phyloP scores from a whole-genome alignment of 2,888 invertebrate species.

The Dorcus hopei region DNA sequence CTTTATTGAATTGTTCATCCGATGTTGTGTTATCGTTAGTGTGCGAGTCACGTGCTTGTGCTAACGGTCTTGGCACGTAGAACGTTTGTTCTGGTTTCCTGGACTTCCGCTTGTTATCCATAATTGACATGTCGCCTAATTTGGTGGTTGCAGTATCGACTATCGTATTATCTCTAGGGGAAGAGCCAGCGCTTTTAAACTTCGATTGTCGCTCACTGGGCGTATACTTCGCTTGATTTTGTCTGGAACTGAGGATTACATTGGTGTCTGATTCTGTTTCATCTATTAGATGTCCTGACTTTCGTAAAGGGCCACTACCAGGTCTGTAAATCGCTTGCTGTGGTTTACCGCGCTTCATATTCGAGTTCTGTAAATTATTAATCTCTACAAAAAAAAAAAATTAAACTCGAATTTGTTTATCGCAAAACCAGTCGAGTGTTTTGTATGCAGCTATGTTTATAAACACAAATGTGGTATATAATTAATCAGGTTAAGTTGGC shows the following conservation, averaged over 20 bases:
- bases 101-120: conserved; percentile 38
- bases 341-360: conserved; percentile 61
- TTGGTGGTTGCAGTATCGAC: conserved; percentile 30
- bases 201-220: conserved; percentile 11
- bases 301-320: conserved; percentile 71
- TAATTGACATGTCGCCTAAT: conserved; percentile 30
- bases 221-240: conserved; percentile 20
- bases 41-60: conserved; percentile 43
- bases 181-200: conserved; percentile 34
- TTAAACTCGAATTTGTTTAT: conserved; percentile 1
- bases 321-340: conserved; percentile 71
- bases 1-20: conserved; percentile 2
- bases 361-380: conserved; percentile 25
- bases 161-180: conserved; percentile 36
- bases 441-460: conserved; percentile 12
- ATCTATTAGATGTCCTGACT: conserved; percentile 61
- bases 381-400: conserved; percentile 13
- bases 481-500: conserved; percentile 12
- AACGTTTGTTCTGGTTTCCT: conserved; percentile 57
- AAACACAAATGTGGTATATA: conserved; percentile 14
- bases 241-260: conserved; percentile 32
- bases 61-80: conserved; percentile 54
- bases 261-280: conserved; percentile 53
- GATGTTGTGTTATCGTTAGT: conserved; percentile 14
- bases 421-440: neutral